Conservation (phyloP, 2,113 vertebrate species). For the Thryonomys swinderianus region DNA sequence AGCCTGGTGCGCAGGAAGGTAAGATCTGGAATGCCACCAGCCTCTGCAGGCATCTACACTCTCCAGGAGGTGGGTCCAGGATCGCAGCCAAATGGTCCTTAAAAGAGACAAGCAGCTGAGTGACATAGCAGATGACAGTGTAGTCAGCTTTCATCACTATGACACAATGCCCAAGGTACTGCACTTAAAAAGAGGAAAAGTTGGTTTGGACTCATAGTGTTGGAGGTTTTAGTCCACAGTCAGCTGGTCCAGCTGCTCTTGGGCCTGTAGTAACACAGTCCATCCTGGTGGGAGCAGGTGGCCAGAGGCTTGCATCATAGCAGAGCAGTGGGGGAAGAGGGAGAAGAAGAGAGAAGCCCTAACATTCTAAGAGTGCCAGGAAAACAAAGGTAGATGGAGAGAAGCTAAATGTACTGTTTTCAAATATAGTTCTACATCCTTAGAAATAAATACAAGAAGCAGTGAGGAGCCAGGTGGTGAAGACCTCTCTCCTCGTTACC, state of each 20-base stretch:
- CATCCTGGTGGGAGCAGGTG: not conserved
- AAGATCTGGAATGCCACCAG: not conserved
- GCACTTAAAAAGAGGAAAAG: not conserved
- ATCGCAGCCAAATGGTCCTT: not conserved
- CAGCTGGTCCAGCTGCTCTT: not conserved
- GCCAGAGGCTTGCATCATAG: not conserved
- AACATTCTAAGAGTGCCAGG: not conserved
- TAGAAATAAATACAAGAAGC: not conserved
- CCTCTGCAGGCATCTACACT: fast-evolving
- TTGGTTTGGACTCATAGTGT: not conserved
- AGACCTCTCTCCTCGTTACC: not conserved
- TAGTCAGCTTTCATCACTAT: not conserved
- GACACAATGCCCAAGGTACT: not conserved
- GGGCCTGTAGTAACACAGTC: not conserved
- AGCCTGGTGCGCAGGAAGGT: not conserved
- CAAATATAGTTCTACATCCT: not conserved
- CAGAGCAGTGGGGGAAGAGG: not conserved
- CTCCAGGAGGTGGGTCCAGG: not conserved
- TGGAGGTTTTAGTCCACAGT: not conserved
- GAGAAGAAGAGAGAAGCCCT: not conserved
- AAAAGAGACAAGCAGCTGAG: not conserved
- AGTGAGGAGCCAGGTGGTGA: not conserved
- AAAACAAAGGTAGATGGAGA: not conserved
- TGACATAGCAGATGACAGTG: not conserved
- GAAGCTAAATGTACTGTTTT: not conserved